These are phyloP conservation scores for Elgonia sp. DNA, from an alignment of 2,888 invertebrate species.

Conservation along the genomic window DNA sequence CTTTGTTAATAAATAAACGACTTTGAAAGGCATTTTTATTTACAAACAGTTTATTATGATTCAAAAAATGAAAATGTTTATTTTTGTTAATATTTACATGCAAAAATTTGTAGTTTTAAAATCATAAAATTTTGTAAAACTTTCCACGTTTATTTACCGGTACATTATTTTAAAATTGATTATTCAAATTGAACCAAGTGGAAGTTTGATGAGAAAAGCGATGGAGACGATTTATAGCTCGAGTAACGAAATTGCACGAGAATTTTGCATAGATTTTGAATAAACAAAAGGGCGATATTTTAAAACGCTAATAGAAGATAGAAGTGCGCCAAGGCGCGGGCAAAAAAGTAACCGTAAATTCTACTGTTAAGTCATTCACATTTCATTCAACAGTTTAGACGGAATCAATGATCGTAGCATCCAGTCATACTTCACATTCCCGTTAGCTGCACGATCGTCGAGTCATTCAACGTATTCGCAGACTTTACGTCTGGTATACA, in stretches of 20 bases:
- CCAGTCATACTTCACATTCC: slow-evolving; percentile 80
- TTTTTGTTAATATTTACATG: no score
- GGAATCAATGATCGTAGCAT: slow-evolving; percentile 78
- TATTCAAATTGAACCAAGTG: slow-evolving; percentile 24
- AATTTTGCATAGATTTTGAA: slow-evolving; percentile 17
- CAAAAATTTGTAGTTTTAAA: no score
- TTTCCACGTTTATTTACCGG: not conserved
- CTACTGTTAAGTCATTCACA: slow-evolving; percentile 71
- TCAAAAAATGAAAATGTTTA: no score
- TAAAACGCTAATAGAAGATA: slow-evolving; percentile 30
- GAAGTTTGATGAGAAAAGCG: slow-evolving; percentile 17
- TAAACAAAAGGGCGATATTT: slow-evolving; percentile 47
- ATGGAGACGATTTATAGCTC: slow-evolving; percentile 31
- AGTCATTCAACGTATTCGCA: slow-evolving; percentile 73
- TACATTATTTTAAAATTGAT: not conserved
- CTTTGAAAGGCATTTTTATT: no score
- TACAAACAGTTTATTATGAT: no score
- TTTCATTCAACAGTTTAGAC: slow-evolving; percentile 77
- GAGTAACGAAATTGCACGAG: not conserved
- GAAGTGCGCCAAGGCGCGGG: not conserved
- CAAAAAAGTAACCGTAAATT: slow-evolving; percentile 58
- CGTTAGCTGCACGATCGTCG: slow-evolving; percentile 78
- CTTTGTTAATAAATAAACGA: no score
- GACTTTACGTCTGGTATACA: slow-evolving; percentile 60
- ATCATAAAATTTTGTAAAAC: no score